Conservation (phyloP, 2,797 vertebrate species). For the Leptatherina wallacei region DNA sequence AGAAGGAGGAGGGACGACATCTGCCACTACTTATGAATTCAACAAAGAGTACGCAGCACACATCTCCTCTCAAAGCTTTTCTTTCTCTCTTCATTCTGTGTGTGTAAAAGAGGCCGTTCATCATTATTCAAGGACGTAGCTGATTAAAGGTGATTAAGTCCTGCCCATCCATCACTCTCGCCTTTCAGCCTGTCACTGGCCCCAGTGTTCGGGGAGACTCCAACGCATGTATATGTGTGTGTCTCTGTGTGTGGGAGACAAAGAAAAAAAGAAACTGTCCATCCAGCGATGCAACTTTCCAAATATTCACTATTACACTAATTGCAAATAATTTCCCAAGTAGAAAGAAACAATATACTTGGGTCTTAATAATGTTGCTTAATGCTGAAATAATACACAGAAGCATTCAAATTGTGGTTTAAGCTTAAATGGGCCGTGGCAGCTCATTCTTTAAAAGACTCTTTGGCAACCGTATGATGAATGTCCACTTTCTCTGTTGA, state of each 20-base stretch:
- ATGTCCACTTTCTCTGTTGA: conserved; percentile 65
- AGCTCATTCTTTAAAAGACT: conserved; percentile 60
- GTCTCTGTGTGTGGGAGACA: conserved; percentile 21
- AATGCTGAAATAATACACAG: conserved; percentile 65
- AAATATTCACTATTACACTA: conserved; percentile 60
- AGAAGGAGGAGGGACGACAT: conserved; percentile 62
- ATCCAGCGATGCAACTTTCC: conserved; percentile 46
- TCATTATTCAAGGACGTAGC: conserved; percentile 81
- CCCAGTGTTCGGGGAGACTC: conserved; percentile 54
- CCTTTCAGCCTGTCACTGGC: conserved; percentile 78
- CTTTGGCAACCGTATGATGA: conserved; percentile 65
- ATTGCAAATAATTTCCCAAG: conserved; percentile 68
- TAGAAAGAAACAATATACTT: conserved; percentile 56
- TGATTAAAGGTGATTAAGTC: conserved; percentile 84
- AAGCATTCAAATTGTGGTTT: conserved; percentile 53
- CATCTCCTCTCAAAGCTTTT: conserved; percentile 60
- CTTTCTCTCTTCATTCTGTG: conserved; percentile 56
- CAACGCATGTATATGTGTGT: conserved; percentile 43
- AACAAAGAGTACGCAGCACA: conserved; percentile 57
- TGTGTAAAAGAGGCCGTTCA: conserved; percentile 74
- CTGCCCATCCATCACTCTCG: conserved; percentile 81
- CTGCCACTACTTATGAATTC: conserved; percentile 69
- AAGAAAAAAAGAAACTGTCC: conserved; percentile 12
- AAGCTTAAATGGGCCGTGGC: conserved; percentile 64
- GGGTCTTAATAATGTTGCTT: conserved; percentile 55